These are phyloP conservation scores for Tipula confusa DNA, from an alignment of 2,888 invertebrate species.

Conservation along the genomic window DNA sequence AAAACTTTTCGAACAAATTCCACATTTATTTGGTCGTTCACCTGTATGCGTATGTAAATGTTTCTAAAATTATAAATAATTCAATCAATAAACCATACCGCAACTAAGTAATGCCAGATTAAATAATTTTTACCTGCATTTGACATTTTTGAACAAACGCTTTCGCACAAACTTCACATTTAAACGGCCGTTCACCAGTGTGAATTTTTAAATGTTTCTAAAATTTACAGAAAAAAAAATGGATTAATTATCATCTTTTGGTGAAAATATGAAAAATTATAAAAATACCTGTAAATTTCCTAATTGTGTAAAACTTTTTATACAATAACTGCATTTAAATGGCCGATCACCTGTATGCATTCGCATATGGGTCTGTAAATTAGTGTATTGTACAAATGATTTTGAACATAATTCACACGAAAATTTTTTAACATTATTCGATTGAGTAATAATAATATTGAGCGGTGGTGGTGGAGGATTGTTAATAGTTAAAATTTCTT, in stretches of 20 bases:
- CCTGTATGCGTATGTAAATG: neutral
- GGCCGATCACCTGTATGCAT: neutral
- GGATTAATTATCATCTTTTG: too few relatives aligned
- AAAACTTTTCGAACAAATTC: neutral
- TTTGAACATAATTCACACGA: neutral
- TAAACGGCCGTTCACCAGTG: neutral
- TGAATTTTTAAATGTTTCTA: constrained; percentile 7
- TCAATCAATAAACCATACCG: too few relatives aligned
- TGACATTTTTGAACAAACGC: neutral
- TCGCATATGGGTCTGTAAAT: neutral
- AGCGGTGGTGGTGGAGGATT: neutral
- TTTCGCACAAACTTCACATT: neutral
- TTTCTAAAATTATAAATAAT: too few relatives aligned
- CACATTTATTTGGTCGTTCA: neutral
- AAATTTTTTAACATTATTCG: neutral
- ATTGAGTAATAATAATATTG: neutral
- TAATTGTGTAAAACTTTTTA: neutral
- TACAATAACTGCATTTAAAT: neutral
- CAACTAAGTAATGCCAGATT: too few relatives aligned
- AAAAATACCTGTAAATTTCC: neutral
- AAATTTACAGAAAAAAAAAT: neutral
- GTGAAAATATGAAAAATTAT: too few relatives aligned
- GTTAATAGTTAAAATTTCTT: neutral
- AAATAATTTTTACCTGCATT: neutral
- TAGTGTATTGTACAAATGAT: neutral